Percentiles rank a stretch among this genome's conserved stretches.
Conservation (phyloP, 2,888 invertebrate species). For the Drosophila infuscata region DNA sequence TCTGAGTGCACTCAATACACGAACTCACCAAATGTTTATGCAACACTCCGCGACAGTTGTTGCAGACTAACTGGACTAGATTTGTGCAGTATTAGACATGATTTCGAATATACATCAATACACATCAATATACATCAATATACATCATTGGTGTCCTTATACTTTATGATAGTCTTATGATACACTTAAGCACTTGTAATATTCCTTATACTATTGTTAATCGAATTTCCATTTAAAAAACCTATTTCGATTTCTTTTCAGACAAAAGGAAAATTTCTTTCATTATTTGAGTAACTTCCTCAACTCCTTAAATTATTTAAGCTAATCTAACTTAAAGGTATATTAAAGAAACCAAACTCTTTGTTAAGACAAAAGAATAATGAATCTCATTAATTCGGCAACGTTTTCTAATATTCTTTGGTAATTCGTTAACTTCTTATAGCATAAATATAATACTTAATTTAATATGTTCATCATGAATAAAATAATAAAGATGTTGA, state of each 20-base stretch:
- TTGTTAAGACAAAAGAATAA: neutral
- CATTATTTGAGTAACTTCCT: neutral
- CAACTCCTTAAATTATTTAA: neutral
- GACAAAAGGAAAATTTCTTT: neutral
- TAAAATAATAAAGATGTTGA: constrained; percentile 5
- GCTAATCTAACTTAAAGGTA: neutral
- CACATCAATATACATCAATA: too few relatives aligned
- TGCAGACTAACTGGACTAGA: neutral
- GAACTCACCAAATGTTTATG: constrained; percentile 12
- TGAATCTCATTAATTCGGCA: neutral
- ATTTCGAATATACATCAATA: neutral
- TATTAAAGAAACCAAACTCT: neutral
- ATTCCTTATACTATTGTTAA: neutral
- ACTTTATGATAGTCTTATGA: neutral
- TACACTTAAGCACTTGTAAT: neutral
- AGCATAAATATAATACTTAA: constrained; percentile 4
- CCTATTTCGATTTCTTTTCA: neutral
- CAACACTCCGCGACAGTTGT: neutral
- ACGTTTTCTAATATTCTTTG: neutral
- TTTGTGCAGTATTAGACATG: neutral
- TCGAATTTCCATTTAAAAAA: too few relatives aligned
- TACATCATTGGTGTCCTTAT: neutral
- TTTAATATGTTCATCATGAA: neutral
- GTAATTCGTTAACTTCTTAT: neutral
- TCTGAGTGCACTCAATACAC: constrained; percentile 23